These are phyloP conservation scores for Chlorodrepanis virens DNA, from an alignment of 2,113 vertebrate genomes.

Conservation along the genomic window DNA sequence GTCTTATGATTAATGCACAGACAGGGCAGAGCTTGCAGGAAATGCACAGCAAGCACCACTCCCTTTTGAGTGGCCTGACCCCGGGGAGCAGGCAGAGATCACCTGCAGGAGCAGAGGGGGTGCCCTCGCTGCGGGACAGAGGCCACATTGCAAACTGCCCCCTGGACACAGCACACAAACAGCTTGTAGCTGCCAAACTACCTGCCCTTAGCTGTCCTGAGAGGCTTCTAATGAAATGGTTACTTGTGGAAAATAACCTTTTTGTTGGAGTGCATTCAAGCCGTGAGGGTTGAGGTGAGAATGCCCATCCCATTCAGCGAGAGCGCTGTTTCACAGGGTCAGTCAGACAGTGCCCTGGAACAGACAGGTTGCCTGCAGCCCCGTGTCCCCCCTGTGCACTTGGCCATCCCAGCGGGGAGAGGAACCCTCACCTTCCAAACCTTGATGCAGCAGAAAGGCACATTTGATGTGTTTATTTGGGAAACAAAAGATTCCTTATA, in stretches of 20 bases:
- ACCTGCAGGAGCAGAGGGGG: neutral
- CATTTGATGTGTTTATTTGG: neutral
- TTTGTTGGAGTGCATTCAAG: neutral
- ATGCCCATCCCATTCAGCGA: neutral
- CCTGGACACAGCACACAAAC: neutral
- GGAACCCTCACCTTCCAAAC: neutral
- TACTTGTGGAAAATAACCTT: neutral
- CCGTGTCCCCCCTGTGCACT: rapidly evolving
- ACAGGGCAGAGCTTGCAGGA: neutral
- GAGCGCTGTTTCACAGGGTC: rapidly evolving
- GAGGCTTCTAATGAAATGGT: neutral
- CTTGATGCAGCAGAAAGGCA: neutral
- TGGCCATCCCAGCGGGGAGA: rapidly evolving
- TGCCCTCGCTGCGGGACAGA: neutral
- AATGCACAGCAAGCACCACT: neutral
- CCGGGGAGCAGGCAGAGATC: neutral
- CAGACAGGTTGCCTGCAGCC: neutral
- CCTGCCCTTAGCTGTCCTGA: neutral
- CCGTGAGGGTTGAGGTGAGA: neutral
- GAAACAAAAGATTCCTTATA: slow-evolving; percentile 27
- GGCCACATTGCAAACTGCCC: neutral
- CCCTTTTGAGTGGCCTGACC: no score
- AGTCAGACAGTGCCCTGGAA: neutral
- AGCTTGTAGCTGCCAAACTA: neutral
- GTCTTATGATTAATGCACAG: neutral